These are phyloP conservation scores for Netelia fuscicornis DNA, from an alignment of 2,888 invertebrate species.

Conservation along the genomic window DNA sequence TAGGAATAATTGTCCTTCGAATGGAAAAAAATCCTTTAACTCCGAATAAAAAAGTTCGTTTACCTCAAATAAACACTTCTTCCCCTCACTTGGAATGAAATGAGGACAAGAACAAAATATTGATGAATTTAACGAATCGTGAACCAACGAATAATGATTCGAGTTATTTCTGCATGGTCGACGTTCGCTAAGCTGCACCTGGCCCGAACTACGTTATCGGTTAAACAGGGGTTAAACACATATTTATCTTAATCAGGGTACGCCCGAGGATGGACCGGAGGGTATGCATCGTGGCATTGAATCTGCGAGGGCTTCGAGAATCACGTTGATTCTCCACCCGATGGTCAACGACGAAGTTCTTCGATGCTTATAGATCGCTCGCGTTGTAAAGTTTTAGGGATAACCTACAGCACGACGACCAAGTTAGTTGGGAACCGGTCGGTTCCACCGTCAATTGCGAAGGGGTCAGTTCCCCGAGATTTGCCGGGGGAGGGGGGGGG, in stretches of 20 bases:
- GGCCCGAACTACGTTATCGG: not conserved
- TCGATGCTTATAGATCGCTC: slow-evolving; percentile 38
- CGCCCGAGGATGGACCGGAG: slow-evolving; percentile 9
- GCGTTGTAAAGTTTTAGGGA: slow-evolving; percentile 50
- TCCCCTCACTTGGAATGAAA: too few species aligned
- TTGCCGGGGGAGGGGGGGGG: slow-evolving; percentile 14
- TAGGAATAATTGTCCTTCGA: too few species aligned
- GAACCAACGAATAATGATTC: not conserved
- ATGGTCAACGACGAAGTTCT: slow-evolving; percentile 36
- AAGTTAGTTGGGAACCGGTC: slow-evolving; percentile 55
- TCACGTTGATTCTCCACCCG: slow-evolving; percentile 20
- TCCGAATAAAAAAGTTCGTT: not conserved
- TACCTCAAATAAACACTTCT: not conserved
- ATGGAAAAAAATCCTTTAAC: not conserved
- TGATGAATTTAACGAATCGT: not conserved
- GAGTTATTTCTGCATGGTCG: slow-evolving; percentile 1
- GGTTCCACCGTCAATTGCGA: slow-evolving; percentile 58
- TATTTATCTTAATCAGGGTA: slow-evolving; percentile 18
- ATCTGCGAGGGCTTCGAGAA: slow-evolving; percentile 18
- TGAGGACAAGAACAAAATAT: too few species aligned
- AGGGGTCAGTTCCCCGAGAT: slow-evolving; percentile 50
- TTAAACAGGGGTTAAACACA: slow-evolving; percentile 8
- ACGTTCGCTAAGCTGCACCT: slow-evolving; percentile 6
- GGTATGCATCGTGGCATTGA: slow-evolving; percentile 22
- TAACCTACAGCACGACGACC: slow-evolving; percentile 11